Conservation (phyloP, 2,888 invertebrate species). For the Phoronis australis region DNA sequence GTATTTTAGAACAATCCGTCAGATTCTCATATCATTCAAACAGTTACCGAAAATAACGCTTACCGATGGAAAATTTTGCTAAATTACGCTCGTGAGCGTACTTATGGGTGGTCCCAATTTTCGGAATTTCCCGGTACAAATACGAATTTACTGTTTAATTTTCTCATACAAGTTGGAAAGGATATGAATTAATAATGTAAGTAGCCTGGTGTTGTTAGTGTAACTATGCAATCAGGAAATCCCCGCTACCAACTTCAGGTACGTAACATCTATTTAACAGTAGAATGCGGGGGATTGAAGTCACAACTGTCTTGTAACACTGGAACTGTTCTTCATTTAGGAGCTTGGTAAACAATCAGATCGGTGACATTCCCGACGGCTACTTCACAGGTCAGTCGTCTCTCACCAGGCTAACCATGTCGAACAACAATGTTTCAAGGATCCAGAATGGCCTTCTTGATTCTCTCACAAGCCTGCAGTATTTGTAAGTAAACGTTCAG, state of each 20-base stretch:
- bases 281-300: no score
- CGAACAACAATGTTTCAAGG: conserved; percentile 16
- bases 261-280: no score
- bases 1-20: no score
- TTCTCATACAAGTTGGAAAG: no score
- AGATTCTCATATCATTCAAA: not conserved
- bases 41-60: not conserved
- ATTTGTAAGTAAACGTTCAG: conserved; percentile 15
- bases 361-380: conserved; percentile 18
- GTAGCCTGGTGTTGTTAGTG: not conserved
- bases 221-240: no score
- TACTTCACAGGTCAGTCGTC: conserved; percentile 19
- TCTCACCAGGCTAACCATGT: conserved; percentile 15
- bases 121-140: no score
- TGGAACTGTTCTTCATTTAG: conserved; percentile 6
- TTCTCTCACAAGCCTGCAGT: conserved; percentile 14
- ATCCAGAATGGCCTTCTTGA: conserved; percentile 17
- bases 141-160: no score
- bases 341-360: conserved; percentile 15
- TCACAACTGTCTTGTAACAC: not conserved
- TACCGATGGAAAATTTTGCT: not conserved
- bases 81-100: no score
- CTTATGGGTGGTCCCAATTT: no score
- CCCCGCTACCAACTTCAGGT: no score
- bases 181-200: not conserved